Base-by-base conservation (phyloP, 2,797 vertebrate genomes). In the Sebastes vulpes region DNA sequence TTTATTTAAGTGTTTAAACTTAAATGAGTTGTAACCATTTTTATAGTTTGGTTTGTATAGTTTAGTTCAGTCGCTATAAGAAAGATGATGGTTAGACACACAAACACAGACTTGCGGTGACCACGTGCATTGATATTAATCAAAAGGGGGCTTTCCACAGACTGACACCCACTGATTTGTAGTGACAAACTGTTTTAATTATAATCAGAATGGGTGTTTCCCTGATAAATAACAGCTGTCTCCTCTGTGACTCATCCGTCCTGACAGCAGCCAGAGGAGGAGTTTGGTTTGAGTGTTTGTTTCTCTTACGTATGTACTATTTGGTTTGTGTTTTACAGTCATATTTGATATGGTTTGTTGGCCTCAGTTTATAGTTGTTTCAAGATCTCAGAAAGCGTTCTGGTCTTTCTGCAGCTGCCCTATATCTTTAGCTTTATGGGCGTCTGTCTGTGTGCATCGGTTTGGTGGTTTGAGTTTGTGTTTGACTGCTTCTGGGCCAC, bases 181-280 rank as follows among this genome's bases (percentile, higher is more conserved):
- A 21, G 35, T 53, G 42, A 61, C 35, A 72, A 72, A 82, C 65
- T 38, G 53, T 79, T 89, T 87, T 76, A 79, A 83, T 82, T 68
- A 61, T 20, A 74, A 71, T 73, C 53, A 38, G 42, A 71, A 21
- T 68, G 85, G 88, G 87, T 75, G 89, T 91, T 85, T 87, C 76
- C 78, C 28, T 76, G 82, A 91, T 90, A 21, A 74, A 86, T 67
- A 87, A 61, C 89, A 92, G 73, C 81, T 89, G 86, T 65, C 32
- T 68, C 16, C 18, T 66, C 10, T 3, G 38, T 84, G 84, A 87
- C 54, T 88, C 82, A 75, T 60, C 38, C 26, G 31, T 18, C 20
- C 52, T 70, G 79, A 71, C 67, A 56, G 50, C 72, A 69, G 50
- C 65, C 69, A 56, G 63, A 73, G 65, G 65, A 80, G 52, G 32